Base-by-base conservation (phyloP, 2,113 vertebrate genomes). In the Phyllopteryx taeniolatus region DNA sequence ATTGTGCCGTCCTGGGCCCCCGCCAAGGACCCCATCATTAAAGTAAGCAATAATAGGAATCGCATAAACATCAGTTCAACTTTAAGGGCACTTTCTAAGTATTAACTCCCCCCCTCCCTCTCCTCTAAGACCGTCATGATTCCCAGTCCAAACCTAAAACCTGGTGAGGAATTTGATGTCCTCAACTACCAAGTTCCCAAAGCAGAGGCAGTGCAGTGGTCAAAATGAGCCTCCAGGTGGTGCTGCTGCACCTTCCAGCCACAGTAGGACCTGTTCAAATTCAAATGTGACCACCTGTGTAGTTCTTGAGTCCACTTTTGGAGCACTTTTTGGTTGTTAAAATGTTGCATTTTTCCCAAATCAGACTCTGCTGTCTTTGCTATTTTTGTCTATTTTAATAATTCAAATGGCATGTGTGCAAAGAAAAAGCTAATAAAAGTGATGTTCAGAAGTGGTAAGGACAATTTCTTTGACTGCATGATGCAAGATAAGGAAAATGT, bases 21-120 rank as follows among this genome's bases (percentile, higher is more conserved):
- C 0, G 93, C 94, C 2, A 98, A 96, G 86, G 95, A 96, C 3
- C 93, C 96, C 0, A 83, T 98, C 49, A 31, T 94, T 3, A 97
- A 96, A 96, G 98, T 98, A 88, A 90, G 67, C 8, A 3, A 17
- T 12, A 17, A 9, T 66, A 4, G 8, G 13, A 14, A 20, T 46
- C 13, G n/a, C 42, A 12, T 14, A 14, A 5, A 47, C 6, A 3
- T 46, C 17, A 12, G 62, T 44, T 64, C 4, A 46, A 2, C 17
- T 17, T n/a, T 2, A 31, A 47, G 43, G 6, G 12, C 39, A 14
- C 10, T 7, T 46, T 35, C 12, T 22, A 42, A 31, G 8, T 33
- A 56, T 56, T 64, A 35, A 42, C 63, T 7, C 62, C 5, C 70
- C 43, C 1, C 20, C 88, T 92, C 19, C 91, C 27, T 27, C 27